Evolutionary conservation across 2,113 vertebrate genomes (phyloP), one percentile per base, ranked within the genome.

Genomic region (Patagioenas fasciata): DNA sequence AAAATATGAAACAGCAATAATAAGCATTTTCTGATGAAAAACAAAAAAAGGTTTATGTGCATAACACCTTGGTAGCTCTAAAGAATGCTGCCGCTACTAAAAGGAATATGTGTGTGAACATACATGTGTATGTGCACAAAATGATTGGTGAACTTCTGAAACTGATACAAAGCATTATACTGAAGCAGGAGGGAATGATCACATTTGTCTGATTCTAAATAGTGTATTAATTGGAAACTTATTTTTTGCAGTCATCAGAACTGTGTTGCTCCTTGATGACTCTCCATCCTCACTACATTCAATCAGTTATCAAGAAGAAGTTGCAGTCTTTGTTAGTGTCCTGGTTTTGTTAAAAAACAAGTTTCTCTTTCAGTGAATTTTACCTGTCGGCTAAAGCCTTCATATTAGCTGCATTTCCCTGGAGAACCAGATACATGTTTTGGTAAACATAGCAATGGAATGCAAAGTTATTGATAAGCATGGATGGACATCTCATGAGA

Each of bases 81-180:
- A 80, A 66, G 29, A 80, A 78, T 61, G 21, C 14, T 77, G 17
- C 13, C 70, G 3, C 19, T 57, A 25, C 25, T 47, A 32, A 25
- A 6, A 83, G 5, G 15, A 60, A 26, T 19, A 6, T 60, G 12
- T 56, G 23, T 51, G 32, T 42, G 29, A 72, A 19, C 10, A 20
- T 25, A 24, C 32, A 11, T 18, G 14, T 65, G 20, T 44, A 18
- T 4, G 11, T 23, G 36, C 14, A 10, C 31, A 58, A 89, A 79
- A 24, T 15, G 69, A 36, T 28, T 3, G 0, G 5, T 31, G 24
- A 26, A 16, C 31, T 67, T 80, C 26, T 64, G 38, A 71, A 91
- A 82, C 29, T 0, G 0, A 36, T 42, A 13, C 20, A 83, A 74
- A 47, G 4, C 21, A 3, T 62, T 69, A 25, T 4, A 34, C 6